Conservation (phyloP, 2,888 invertebrate species). For the Mesorhabditis belari region DNA sequence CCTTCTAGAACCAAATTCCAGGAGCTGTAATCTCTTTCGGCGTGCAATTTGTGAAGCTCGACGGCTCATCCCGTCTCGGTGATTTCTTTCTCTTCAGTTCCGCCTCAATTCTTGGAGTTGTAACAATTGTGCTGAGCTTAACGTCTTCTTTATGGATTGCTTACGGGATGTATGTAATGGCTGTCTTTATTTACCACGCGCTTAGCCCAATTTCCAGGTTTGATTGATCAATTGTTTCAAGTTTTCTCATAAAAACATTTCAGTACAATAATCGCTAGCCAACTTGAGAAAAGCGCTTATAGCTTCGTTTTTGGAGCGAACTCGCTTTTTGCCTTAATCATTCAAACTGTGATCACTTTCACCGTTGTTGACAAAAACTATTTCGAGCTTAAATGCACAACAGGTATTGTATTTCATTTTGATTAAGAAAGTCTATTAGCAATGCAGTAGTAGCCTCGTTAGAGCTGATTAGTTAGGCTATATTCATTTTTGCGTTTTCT, state of each 20-base stretch:
- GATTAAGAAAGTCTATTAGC: too few species aligned
- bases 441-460: too few species aligned
- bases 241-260: slow-evolving; percentile 17
- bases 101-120: slow-evolving; percentile 58
- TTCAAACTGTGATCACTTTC: slow-evolving; percentile 73
- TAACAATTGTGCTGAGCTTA: slow-evolving; percentile 56
- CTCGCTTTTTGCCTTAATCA: slow-evolving; percentile 70
- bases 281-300: slow-evolving; percentile 75
- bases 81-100: slow-evolving; percentile 58
- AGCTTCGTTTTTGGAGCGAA: slow-evolving; percentile 85
- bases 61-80: slow-evolving; percentile 61
- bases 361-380: slow-evolving; percentile 60
- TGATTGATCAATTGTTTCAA: too few species aligned
- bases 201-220: slow-evolving; percentile 71
- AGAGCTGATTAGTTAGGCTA: too few species aligned
- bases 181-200: slow-evolving; percentile 74
- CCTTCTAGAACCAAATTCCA: too few species aligned
- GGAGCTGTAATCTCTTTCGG: slow-evolving; percentile 59
- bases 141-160: slow-evolving; percentile 64
- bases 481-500: too few species aligned
- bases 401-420: too few species aligned
- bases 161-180: slow-evolving; percentile 70
- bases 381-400: not conserved
- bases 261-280: slow-evolving; percentile 78
- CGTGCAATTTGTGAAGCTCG: slow-evolving; percentile 59